phyloP scores from a whole-genome alignment of 2,888 invertebrate species.

The Caenorhabditis sp. region DNA sequence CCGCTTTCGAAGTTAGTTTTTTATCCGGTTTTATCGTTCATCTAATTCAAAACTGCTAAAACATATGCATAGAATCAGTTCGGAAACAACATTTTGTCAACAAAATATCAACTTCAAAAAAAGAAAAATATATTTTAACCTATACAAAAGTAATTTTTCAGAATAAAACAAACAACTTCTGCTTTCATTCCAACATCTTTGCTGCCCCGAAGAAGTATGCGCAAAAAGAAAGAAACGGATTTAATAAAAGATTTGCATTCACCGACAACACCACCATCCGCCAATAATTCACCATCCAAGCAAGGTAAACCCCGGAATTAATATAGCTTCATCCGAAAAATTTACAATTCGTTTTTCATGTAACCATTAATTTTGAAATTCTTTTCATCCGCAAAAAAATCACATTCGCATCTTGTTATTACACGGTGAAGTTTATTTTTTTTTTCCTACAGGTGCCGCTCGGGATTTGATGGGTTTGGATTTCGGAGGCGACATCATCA shows the following conservation, averaged over 20 bases:
- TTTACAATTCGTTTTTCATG: no score
- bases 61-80: no score
- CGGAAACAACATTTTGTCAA: neutral
- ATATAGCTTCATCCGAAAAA: slow-evolving; percentile 1
- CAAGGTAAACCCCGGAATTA: slow-evolving; percentile 12
- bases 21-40: neutral
- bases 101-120: neutral
- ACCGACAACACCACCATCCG: slow-evolving; percentile 7
- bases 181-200: slow-evolving; percentile 46
- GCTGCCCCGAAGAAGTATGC: slow-evolving; percentile 29
- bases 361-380: neutral
- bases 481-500: slow-evolving; percentile 8
- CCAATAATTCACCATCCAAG: slow-evolving; percentile 27
- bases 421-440: no score
- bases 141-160: no score
- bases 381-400: neutral
- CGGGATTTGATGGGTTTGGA: slow-evolving; percentile 25
- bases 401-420: no score
- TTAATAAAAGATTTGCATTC: slow-evolving; percentile 19
- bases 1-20: slow-evolving; percentile 26
- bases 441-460: neutral
- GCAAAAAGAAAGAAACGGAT: slow-evolving; percentile 39
- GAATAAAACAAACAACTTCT: slow-evolving; percentile 35
- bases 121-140: neutral
- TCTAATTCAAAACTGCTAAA: no score